Conservation (phyloP, 1,140 invertebrate genomes). For the Rhagoletis zephyria region DNA sequence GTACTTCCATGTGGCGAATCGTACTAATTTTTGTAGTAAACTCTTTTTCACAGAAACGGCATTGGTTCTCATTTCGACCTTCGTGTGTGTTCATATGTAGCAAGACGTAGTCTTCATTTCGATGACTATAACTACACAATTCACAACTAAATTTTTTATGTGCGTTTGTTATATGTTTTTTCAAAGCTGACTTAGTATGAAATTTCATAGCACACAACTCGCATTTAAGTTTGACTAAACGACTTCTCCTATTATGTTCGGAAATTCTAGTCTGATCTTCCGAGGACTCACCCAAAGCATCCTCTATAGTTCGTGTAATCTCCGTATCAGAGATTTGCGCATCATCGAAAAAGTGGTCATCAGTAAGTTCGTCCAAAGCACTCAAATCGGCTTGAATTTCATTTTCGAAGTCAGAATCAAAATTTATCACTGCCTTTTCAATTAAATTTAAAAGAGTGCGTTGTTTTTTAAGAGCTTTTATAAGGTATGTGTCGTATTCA, state of each 20-base stretch:
- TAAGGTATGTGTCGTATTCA: conserved; percentile 53
- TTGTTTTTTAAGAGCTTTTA: conserved; percentile 53
- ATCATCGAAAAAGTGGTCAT: conserved; percentile 56
- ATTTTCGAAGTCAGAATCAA: conserved; percentile 56
- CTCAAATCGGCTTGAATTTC: conserved; percentile 52
- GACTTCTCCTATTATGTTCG: neutral
- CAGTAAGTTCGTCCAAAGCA: conserved; percentile 53
- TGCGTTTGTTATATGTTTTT: conserved; percentile 53
- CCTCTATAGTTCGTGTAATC: conserved; percentile 55
- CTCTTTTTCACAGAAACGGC: conserved; percentile 56
- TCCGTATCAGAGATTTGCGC: conserved; percentile 52
- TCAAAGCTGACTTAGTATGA: conserved; percentile 39
- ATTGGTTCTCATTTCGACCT: conserved; percentile 55
- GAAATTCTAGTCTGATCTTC: neutral
- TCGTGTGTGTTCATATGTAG: conserved; percentile 59
- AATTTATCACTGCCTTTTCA: conserved; percentile 47
- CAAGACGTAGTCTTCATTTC: conserved; percentile 57
- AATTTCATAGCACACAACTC: conserved; percentile 57
- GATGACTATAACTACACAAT: conserved; percentile 55
- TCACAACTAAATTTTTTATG: conserved; percentile 58
- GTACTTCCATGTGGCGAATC: conserved; percentile 58
- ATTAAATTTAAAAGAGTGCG: conserved; percentile 44
- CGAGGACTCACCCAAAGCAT: conserved; percentile 28
- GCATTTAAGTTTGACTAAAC: conserved; percentile 46
- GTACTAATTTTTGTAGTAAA: conserved; percentile 55